Evolutionary conservation across 2,797 vertebrate species (phyloP).

Genomic region (Rhinophrynus dorsalis): DNA sequence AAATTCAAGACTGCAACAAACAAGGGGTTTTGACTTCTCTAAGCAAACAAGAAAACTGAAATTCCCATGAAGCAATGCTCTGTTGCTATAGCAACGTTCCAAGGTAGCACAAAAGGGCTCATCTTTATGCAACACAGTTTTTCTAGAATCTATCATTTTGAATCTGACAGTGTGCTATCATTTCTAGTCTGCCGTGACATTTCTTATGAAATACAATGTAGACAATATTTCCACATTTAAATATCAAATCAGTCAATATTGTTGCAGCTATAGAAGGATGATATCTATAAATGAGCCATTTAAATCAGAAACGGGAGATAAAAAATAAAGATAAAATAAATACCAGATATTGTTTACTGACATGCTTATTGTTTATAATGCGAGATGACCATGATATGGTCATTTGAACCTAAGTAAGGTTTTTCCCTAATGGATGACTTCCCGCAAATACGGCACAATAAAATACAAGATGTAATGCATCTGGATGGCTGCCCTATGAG

Average conservation of each 20-base stretch:
- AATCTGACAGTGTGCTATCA: slow-evolving; percentile 63
- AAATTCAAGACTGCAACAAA: slow-evolving; percentile 59
- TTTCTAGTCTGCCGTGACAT: slow-evolving; percentile 67
- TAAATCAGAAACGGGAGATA: slow-evolving; percentile 56
- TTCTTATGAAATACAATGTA: slow-evolving; percentile 66
- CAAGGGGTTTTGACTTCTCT: slow-evolving; percentile 57
- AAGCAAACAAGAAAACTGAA: slow-evolving; percentile 65
- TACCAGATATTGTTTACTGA: slow-evolving; percentile 10
- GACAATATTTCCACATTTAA: slow-evolving; percentile 60
- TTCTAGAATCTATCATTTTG: slow-evolving; percentile 65
- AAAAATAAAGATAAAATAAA: slow-evolving; percentile 39
- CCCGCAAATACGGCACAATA: not conserved
- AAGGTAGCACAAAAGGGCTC: slow-evolving; percentile 67
- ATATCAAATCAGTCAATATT: slow-evolving; percentile 58
- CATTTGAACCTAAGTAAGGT: not conserved
- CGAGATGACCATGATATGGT: slow-evolving; percentile 50
- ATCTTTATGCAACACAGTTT: slow-evolving; percentile 66
- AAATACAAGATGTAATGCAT: not conserved
- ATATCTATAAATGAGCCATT: slow-evolving; percentile 50
- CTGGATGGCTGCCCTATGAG: slow-evolving; percentile 4
- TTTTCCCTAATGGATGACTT: not conserved
- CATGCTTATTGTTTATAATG: slow-evolving; percentile 51
- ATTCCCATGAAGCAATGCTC: slow-evolving; percentile 66
- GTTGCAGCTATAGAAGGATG: not conserved
- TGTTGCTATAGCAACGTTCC: slow-evolving; percentile 68